A percentile compares a stretch with the other conserved stretches of the same genome.
Conservation (phyloP, 2,888 invertebrate genomes). For the Drosophila fungiperda region DNA sequence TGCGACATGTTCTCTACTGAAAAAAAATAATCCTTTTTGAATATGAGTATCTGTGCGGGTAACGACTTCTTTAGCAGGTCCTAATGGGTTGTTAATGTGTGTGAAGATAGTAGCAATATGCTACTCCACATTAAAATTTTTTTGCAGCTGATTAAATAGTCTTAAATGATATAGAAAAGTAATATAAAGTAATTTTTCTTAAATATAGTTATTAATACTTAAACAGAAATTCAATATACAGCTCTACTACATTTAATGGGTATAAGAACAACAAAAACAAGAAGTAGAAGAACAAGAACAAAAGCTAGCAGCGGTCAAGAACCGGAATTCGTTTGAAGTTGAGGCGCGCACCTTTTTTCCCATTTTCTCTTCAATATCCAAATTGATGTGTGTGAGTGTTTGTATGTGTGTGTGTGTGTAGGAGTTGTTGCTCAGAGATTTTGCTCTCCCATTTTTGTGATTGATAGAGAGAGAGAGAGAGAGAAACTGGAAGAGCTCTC, state of each 20-base stretch:
- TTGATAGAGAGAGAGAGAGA: background rate
- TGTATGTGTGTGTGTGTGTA: conserved; percentile 25
- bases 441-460: background rate
- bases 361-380: conserved; percentile 23
- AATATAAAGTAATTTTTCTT: background rate
- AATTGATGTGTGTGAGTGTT: background rate
- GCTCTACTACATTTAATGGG: conserved; percentile 26
- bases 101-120: no score
- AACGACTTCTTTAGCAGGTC: no score
- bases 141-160: background rate
- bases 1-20: background rate
- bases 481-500: background rate
- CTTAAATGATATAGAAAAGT: background rate
- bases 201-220: background rate
- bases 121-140: no score
- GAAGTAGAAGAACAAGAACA: conserved; percentile 18
- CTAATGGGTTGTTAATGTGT: no score
- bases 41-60: no score
- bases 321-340: conserved; percentile 78
- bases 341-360: conserved; percentile 56
- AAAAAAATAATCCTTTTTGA: background rate
- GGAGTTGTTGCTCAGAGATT: conserved; percentile 13
- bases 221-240: background rate
- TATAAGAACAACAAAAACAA: conserved; percentile 21
- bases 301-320: conserved; percentile 43